These are phyloP conservation scores for Diadegma fenestrale DNA, from an alignment of 2,888 invertebrate genomes.

Conservation along the genomic window DNA sequence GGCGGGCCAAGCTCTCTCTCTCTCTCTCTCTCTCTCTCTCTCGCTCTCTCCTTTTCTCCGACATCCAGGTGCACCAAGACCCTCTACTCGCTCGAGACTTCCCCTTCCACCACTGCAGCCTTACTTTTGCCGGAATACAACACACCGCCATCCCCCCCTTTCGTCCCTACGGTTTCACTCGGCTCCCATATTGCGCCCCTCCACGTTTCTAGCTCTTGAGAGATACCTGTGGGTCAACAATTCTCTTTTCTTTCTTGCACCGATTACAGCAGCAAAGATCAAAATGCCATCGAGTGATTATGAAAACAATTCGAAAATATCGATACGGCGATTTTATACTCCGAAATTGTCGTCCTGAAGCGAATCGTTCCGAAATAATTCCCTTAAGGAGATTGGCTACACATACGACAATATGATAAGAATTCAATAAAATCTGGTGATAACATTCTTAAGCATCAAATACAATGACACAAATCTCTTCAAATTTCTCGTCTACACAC, in stretches of 20 bases:
- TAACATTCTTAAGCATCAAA: too few relatives aligned
- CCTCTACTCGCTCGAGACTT: constrained; percentile 74
- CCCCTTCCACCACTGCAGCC: constrained; percentile 32
- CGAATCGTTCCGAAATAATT: not conserved
- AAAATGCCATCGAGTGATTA: not conserved
- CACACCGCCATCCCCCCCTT: constrained; percentile 17
- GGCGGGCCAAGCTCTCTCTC: constrained; percentile 75
- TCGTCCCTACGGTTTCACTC: constrained; percentile 13
- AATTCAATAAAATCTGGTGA: too few relatives aligned
- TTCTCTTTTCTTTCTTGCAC: not conserved
- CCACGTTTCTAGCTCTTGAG: constrained; percentile 9
- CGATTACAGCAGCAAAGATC: not conserved
- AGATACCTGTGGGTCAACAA: not conserved
- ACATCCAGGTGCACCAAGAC: constrained; percentile 79
- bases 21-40: too few relatives aligned
- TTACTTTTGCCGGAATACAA: constrained; percentile 26
- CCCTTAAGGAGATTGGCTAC: too few relatives aligned
- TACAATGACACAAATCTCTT: too few relatives aligned
- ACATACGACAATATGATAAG: too few relatives aligned
- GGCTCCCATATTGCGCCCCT: constrained; percentile 41
- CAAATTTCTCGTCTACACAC: too few relatives aligned
- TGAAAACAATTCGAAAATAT: constrained; percentile 6
- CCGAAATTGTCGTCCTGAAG: not conserved
- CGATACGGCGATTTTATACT: not conserved
- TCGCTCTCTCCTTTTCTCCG: constrained; percentile 46